phyloP scores from a whole-genome alignment of 1,140 invertebrate genomes.

The Dinoponera quadriceps region DNA sequence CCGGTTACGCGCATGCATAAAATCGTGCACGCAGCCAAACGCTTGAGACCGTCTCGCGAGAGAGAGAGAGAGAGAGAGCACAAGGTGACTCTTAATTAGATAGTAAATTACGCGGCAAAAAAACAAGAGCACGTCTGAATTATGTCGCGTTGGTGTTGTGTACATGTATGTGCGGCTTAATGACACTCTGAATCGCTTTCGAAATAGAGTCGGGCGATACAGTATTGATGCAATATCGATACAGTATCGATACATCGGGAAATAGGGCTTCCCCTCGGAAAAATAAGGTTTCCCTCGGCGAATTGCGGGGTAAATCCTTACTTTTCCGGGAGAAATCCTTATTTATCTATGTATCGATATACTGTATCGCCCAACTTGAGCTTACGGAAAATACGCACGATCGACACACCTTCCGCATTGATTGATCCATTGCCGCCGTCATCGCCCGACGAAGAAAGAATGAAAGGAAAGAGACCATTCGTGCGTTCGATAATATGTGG shows the following conservation, averaged over 20 bases:
- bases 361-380: no score
- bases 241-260: no score
- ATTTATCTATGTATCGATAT: no score
- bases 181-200: neutral
- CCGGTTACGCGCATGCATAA: conserved; percentile 22
- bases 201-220: no score
- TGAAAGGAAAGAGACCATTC: neutral
- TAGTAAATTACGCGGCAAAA: conserved; percentile 61
- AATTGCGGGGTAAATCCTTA: no score
- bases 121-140: conserved; percentile 56
- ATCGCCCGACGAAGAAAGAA: conserved; percentile 11
- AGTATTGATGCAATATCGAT: no score
- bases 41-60: neutral
- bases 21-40: neutral
- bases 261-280: no score
- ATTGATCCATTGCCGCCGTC: conserved; percentile 42
- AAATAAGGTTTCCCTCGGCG: no score
- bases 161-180: neutral
- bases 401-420: neutral
- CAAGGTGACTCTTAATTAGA: conserved; percentile 65
- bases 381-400: no score
- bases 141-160: neutral
- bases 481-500: neutral
- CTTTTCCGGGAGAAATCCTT: no score
- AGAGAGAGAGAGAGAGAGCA: neutral